Evolutionary conservation across 2,797 vertebrate genomes (phyloP).

Genomic region (Acanthurus lineatus): DNA sequence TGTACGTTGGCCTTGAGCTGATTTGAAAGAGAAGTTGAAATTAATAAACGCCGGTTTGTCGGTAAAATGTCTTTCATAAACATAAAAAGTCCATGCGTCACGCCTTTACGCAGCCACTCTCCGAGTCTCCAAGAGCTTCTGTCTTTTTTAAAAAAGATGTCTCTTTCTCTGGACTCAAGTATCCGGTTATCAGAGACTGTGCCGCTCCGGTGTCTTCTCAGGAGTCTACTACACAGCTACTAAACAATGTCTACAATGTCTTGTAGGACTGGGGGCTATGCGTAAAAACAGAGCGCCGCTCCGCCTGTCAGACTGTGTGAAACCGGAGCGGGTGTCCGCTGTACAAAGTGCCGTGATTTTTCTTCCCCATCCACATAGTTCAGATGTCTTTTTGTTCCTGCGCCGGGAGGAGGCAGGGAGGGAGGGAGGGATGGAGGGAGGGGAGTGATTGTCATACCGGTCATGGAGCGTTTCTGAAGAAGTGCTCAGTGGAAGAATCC

Average conservation of each 20-base stretch:
- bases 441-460: conserved; percentile 52
- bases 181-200: conserved; percentile 55
- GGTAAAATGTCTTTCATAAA: conserved; percentile 13
- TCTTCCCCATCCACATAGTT: conserved; percentile 75
- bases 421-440: conserved; percentile 14
- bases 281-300: conserved; percentile 75
- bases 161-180: conserved; percentile 40
- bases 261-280: conserved; percentile 67
- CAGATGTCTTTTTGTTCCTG: conserved; percentile 79
- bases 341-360: conserved; percentile 68
- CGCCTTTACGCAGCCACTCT: conserved; percentile 63
- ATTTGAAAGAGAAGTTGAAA: conserved; percentile 15
- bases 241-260: conserved; percentile 50
- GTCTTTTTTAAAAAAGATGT: not conserved
- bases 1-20: conserved; percentile 3
- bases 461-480: conserved; percentile 47
- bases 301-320: conserved; percentile 75
- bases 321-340: conserved; percentile 75
- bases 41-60: not conserved
- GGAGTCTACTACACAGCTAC: conserved; percentile 49
- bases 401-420: conserved; percentile 45
- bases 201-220: conserved; percentile 54
- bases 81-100: conserved; percentile 44
- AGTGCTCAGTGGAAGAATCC: conserved; percentile 51
- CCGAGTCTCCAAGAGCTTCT: conserved; percentile 45